These are phyloP conservation scores for Lophotriccus pileatus DNA, from an alignment of 2,797 vertebrate genomes.

Conservation along the genomic window DNA sequence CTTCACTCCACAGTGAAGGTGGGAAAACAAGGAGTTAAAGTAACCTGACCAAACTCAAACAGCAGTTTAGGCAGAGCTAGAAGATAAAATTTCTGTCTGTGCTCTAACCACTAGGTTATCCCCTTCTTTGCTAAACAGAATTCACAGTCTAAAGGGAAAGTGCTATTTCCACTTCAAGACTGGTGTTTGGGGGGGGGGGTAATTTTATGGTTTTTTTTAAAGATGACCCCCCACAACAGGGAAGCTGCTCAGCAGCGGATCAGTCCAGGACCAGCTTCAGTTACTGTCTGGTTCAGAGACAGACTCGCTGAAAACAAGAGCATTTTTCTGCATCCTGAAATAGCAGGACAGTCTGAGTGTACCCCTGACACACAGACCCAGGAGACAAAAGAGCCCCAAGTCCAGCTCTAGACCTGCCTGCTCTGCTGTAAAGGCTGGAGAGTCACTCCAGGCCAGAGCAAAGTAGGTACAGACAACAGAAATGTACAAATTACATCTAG, in stretches of 20 bases:
- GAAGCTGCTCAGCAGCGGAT: neutral
- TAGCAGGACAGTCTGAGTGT: neutral
- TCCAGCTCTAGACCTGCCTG: neutral
- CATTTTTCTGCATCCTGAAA: neutral
- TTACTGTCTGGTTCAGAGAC: neutral
- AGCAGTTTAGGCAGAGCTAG: neutral
- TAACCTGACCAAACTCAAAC: neutral
- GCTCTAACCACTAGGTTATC: conserved; percentile 10
- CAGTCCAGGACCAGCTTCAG: neutral
- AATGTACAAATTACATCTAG: neutral
- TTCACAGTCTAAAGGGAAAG: neutral
- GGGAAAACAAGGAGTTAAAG: conserved; percentile 28
- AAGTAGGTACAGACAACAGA: neutral
- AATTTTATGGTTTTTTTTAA: neutral
- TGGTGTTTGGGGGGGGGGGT: neutral
- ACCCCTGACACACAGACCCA: neutral
- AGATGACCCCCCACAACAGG: neutral
- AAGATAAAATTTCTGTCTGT: conserved; percentile 14
- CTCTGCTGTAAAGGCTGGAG: rapidly evolving
- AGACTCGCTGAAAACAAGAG: neutral
- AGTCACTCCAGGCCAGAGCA: neutral
- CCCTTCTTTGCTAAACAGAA: conserved; percentile 23
- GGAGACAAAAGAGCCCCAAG: neutral
- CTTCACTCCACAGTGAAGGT: neutral
- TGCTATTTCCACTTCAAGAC: neutral